Percentiles rank a stretch among this genome's conserved stretches.
Evolutionary conservation across 1,140 invertebrate species (phyloP).

Genomic region (Lepidurus apus): DNA sequence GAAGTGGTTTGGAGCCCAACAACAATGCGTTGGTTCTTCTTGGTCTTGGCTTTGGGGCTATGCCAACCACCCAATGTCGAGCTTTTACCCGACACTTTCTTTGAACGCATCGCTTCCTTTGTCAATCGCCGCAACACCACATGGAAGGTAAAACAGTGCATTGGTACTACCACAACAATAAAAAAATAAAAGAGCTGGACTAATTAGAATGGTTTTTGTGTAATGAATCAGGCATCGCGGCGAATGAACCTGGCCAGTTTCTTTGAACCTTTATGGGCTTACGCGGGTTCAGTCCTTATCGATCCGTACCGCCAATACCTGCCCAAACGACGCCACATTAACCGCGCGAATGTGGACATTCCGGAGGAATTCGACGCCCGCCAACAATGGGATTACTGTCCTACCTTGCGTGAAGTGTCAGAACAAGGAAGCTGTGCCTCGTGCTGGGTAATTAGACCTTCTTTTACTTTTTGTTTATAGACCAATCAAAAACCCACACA

Average conservation of each 20-base stretch:
- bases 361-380: slow-evolving; percentile 50
- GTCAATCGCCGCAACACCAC: slow-evolving; percentile 1
- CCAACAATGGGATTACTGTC: slow-evolving; percentile 50
- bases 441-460: slow-evolving; percentile 39
- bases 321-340: not conserved
- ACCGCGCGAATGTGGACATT: slow-evolving; percentile 36
- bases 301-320: slow-evolving; percentile 23
- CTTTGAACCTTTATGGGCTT: not conserved
- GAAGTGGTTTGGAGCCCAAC: not conserved
- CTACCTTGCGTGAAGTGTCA: slow-evolving; percentile 42
- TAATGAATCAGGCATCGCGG: not conserved
- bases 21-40: slow-evolving; percentile 9
- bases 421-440: slow-evolving; percentile 44
- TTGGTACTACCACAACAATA: too few relatives aligned
- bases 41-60: not conserved
- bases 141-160: not conserved
- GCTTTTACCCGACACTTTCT: not conserved
- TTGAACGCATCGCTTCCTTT: slow-evolving; percentile 19
- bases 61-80: not conserved
- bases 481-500: not conserved
- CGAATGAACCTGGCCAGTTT: slow-evolving; percentile 11
- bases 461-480: not conserved
- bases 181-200: not conserved
- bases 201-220: not conserved
- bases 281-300: not conserved